A percentile compares a stretch with the other conserved stretches of the same genome.
phyloP scores from a whole-genome alignment of 2,888 invertebrate species.

The Thysanoteuthis rhombus region DNA sequence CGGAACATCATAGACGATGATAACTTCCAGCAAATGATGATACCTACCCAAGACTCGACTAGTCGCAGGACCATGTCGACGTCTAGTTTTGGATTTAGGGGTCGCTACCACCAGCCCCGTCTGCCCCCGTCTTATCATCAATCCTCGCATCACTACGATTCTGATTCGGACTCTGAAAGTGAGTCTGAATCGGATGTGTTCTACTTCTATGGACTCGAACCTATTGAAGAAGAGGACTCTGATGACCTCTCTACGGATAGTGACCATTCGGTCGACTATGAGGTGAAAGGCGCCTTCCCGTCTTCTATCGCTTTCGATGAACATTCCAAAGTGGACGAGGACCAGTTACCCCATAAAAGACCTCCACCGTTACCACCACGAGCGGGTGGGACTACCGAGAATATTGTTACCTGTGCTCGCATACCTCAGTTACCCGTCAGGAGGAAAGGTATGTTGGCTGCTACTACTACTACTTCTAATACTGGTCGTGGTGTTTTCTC shows the following conservation, averaged over 20 bases:
- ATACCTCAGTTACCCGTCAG: background rate
- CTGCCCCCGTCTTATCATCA: background rate
- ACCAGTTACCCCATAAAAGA: background rate
- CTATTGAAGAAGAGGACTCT: conserved; percentile 59
- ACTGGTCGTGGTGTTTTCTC: background rate
- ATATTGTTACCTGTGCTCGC: background rate
- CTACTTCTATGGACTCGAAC: conserved; percentile 47
- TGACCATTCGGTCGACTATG: conserved; percentile 33
- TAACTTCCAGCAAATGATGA: background rate
- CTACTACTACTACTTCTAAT: background rate
- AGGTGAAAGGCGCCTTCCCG: conserved; percentile 14
- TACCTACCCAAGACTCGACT: background rate
- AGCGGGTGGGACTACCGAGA: background rate
- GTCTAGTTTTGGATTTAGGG: background rate
- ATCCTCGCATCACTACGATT: conserved; percentile 27
- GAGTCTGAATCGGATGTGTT: conserved; percentile 50
- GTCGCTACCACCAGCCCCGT: background rate
- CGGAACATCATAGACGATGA: conserved; percentile 13
- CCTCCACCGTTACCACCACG: background rate
- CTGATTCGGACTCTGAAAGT: conserved; percentile 41
- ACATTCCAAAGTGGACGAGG: background rate
- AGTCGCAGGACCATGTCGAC: background rate
- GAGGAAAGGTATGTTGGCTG: background rate
- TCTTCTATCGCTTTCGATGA: background rate
- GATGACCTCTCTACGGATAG: conserved; percentile 45